Conservation (phyloP, 2,888 invertebrate species). For the Gastrophysa polygoni region DNA sequence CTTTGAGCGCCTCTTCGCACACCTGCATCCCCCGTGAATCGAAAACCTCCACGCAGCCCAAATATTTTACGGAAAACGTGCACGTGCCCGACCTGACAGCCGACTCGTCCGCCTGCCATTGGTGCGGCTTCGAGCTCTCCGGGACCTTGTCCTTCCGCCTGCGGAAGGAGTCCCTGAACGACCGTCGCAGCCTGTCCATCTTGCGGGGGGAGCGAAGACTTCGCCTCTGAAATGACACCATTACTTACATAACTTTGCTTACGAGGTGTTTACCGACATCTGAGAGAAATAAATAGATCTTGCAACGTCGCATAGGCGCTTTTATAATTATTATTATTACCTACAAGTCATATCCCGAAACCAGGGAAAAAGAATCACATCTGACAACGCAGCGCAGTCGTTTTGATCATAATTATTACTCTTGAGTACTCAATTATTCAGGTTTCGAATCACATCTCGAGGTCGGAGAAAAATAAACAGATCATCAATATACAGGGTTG, state of each 20-base stretch:
- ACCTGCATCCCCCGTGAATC: conserved; percentile 99
- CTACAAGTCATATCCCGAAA: no score
- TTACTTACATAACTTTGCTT: no score
- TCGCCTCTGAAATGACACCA: conserved; percentile 63
- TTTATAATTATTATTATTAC: no score
- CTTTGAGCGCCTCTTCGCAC: conserved; percentile 98
- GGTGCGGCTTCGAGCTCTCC: conserved; percentile 95
- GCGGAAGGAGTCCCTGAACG: conserved; percentile 93
- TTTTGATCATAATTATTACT: no score
- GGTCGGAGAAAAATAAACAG: no score
- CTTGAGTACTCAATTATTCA: no score
- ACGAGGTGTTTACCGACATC: neutral
- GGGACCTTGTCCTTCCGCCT: conserved; percentile 84
- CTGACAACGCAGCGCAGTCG: no score
- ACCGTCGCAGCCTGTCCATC: conserved; percentile 88
- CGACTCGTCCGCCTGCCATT: conserved; percentile 98
- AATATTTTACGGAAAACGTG: conserved; percentile 97
- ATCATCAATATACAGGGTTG: no score
- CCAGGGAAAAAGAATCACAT: no score
- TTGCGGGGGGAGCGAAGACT: conserved; percentile 72
- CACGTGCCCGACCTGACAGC: conserved; percentile 96
- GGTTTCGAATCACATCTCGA: no score
- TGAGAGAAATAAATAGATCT: neutral
- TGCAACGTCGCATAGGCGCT: neutral
- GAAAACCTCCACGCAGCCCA: conserved; percentile 99